phyloP scores from a whole-genome alignment of 2,113 vertebrate genomes.

The Camelus bactrianus region DNA sequence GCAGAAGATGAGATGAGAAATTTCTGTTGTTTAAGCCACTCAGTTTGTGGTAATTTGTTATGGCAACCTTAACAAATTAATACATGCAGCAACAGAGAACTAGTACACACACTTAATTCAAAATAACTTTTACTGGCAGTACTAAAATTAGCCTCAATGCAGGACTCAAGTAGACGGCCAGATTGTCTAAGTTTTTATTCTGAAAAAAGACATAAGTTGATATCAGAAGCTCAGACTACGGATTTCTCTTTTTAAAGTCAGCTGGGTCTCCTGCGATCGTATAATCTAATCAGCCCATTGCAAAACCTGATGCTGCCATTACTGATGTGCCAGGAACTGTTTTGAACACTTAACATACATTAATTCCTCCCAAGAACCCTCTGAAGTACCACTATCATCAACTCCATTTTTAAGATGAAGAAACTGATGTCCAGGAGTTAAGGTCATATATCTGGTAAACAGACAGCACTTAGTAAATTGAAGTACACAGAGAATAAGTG shows the following conservation, averaged over 20 bases:
- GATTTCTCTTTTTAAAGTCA: background rate
- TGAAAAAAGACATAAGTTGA: background rate
- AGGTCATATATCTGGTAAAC: background rate
- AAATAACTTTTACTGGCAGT: background rate
- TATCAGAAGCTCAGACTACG: background rate
- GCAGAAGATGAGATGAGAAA: background rate
- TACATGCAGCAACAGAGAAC: background rate
- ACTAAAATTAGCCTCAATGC: background rate
- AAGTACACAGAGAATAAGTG: background rate
- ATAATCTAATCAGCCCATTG: background rate
- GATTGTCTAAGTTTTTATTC: background rate
- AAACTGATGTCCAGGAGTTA: background rate
- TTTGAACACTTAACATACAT: background rate
- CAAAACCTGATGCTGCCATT: background rate
- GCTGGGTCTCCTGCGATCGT: background rate
- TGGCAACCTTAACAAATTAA: background rate
- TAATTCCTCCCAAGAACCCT: background rate
- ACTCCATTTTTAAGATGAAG: background rate
- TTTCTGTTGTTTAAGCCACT: background rate
- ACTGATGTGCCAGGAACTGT: background rate
- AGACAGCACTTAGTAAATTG: background rate
- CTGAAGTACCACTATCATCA: background rate
- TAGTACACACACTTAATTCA: slow-evolving; percentile 2
- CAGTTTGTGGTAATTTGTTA: background rate
- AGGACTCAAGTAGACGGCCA: background rate